Evolutionary conservation across 2,797 vertebrate species (phyloP), one percentile per base, ranked within the genome.

Genomic region (Eutrigla gurnardus): DNA sequence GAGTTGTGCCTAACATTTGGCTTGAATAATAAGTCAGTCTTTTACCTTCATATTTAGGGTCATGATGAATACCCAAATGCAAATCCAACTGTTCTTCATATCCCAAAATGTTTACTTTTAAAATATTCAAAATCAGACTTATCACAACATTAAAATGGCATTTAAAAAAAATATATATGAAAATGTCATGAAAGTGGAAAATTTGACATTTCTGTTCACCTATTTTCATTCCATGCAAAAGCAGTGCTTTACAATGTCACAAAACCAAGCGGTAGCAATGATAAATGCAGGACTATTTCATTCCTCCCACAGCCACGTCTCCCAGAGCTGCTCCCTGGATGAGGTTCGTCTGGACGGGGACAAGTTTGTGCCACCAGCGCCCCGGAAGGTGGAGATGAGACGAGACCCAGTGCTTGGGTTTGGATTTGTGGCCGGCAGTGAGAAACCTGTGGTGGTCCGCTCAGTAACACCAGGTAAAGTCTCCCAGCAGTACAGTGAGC

Each of bases 341-440:
- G 97, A 99, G 91, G 95, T 97, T 84, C 96, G 95, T 80, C 93
- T 98, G 83, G 97, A 98, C 80, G 96, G 95, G 88, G 97, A 96
- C 93, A 97, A 94, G 92, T 95, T 97, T 86, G 95, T 96, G 86
- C 96, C 97, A 92, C 97, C 98, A 59, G 74, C 96, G 12, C 96
- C 98, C 52, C 95, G 98, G 84, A 99, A 96, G 92, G 96, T 99
- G 92, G 97, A 98, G 91, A 99, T 99, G 98, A 96, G 97, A 93
- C 96, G 98, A 83, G 98, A 99, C 92, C 98, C 98, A 6, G 97
- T 99, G 72, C 95, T 99, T 84, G 98, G 98, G 84, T 99, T 99
- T 86, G 97, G 98, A 85, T 99, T 99, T 59, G 98, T 99, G 90
- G 98, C 98, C 70, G 98, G 98, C 88, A 99, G 98, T 92, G 98